Evolutionary conservation across 2,888 invertebrate genomes (phyloP), one percentile per base, ranked within the genome.

Genomic region (Dasypolia templi): DNA sequence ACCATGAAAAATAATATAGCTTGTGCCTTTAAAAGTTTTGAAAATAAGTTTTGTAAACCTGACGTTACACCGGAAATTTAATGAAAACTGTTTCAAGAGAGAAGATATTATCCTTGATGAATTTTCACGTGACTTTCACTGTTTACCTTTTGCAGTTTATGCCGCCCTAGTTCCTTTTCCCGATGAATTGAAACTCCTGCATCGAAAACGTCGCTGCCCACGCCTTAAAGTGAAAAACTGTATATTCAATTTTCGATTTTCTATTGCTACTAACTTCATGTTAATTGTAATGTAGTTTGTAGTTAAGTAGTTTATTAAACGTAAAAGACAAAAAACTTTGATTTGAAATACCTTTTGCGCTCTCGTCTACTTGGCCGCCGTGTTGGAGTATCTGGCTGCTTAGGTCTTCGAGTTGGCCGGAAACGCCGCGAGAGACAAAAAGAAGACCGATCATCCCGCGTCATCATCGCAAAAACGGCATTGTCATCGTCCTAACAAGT

Each of bases 401-500:
- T n/a, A n/a, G n/a, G n/a, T n/a, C n/a, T n/a, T n/a, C n/a, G n/a
- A n/a, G n/a, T n/a, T n/a, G n/a, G n/a, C n/a, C n/a, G n/a, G n/a
- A n/a, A n/a, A n/a, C n/a, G n/a, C n/a, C n/a, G n/a, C n/a, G n/a
- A n/a, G n/a, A n/a, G n/a, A n/a, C n/a, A n/a, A n/a, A n/a, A n/a
- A n/a, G n/a, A n/a, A n/a, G n/a, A n/a, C n/a, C n/a, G n/a, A n/a
- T n/a, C n/a, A n/a, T n/a, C n/a, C n/a, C n/a, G n/a, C n/a, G n/a
- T n/a, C n/a, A n/a, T n/a, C n/a, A n/a, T n/a, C n/a, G n/a, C n/a
- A n/a, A n/a, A n/a, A n/a, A 65, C 44, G 75, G 64, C 66, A 75
- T 22, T 62, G 32, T 26, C 14, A 32, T 65, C 56, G 62, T 65
- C 80, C 75, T 44, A n/a, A 19, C 9, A 53, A 56, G 19, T n/a